Evolutionary conservation across 1,140 invertebrate genomes (phyloP).

Genomic region (Gonioctena quinquepunctata): DNA sequence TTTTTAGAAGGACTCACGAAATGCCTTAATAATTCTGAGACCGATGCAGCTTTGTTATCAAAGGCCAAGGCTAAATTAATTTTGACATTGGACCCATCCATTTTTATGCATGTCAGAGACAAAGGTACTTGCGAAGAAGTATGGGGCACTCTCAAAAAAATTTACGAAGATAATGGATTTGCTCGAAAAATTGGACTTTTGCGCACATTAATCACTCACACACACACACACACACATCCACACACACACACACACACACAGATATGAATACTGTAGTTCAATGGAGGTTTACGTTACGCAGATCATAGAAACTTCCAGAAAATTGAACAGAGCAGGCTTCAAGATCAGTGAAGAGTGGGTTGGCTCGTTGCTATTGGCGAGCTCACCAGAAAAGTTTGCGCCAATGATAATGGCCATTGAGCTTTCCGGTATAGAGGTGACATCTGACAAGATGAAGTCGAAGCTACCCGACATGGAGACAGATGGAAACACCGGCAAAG

Average conservation of each 20-base stretch:
- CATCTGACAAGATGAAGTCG: constrained; percentile 22
- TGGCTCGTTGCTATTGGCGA: constrained; percentile 29
- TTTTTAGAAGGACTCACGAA: constrained; percentile 30
- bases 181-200: constrained; percentile 12
- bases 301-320: background rate
- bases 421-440: background rate
- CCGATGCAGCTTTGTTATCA: background rate
- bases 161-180: constrained; percentile 23
- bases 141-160: constrained; percentile 24
- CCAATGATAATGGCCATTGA: constrained; percentile 18
- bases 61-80: constrained; percentile 17
- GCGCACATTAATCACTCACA: background rate
- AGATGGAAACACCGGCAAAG: background rate
- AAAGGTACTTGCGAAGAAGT: constrained; percentile 6
- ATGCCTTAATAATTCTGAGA: background rate
- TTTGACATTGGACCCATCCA: constrained; percentile 23
- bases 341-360: constrained; percentile 28
- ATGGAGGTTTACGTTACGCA: background rate
- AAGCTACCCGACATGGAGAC: constrained; percentile 26
- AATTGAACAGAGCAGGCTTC: constrained; percentile 1
- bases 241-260: no score
- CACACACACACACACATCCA: no score
- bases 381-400: constrained; percentile 39
- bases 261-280: background rate
- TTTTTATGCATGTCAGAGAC: constrained; percentile 31